Conservation (phyloP, 2,888 invertebrate genomes). For the Spilarctia lutea region DNA sequence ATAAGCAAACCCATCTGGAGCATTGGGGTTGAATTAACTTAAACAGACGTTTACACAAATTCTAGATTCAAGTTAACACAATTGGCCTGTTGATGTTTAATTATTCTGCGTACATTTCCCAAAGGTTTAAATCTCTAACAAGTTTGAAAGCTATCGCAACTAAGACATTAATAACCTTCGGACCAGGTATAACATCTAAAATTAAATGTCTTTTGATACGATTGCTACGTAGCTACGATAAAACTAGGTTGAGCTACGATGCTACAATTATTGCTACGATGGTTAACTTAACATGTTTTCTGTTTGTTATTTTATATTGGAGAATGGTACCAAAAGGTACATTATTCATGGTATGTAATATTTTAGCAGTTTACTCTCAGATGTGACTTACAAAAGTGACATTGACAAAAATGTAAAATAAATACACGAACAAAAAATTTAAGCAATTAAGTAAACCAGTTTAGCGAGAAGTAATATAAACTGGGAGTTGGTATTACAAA, state of each 20-base stretch:
- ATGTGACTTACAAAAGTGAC: no score
- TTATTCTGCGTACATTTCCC: conserved; percentile 14
- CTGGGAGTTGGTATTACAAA: no score
- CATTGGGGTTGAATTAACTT: not conserved
- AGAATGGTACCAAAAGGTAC: no score
- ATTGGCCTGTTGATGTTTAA: conserved; percentile 7
- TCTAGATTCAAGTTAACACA: not conserved
- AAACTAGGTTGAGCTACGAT: conserved; percentile 1
- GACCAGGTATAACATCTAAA: conserved; percentile 9
- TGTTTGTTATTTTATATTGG: no score
- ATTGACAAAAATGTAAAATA: no score
- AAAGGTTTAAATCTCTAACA: conserved; percentile 4
- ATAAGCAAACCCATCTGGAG: not conserved
- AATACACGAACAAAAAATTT: no score
- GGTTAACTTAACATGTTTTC: no score
- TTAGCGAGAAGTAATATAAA: no score
- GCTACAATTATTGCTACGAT: not conserved
- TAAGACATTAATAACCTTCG: conserved; percentile 9
- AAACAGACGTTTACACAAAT: conserved; percentile 5
- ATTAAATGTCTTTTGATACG: conserved; percentile 11
- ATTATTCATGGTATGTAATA: no score
- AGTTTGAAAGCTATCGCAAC: conserved; percentile 14
- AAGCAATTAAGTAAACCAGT: no score
- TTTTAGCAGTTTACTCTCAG: no score
- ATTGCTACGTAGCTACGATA: conserved; percentile 9